Percentiles rank a stretch among this genome's conserved stretches.
phyloP scores from a whole-genome alignment of 2,888 invertebrate genomes.

The Morpho deidamia region DNA sequence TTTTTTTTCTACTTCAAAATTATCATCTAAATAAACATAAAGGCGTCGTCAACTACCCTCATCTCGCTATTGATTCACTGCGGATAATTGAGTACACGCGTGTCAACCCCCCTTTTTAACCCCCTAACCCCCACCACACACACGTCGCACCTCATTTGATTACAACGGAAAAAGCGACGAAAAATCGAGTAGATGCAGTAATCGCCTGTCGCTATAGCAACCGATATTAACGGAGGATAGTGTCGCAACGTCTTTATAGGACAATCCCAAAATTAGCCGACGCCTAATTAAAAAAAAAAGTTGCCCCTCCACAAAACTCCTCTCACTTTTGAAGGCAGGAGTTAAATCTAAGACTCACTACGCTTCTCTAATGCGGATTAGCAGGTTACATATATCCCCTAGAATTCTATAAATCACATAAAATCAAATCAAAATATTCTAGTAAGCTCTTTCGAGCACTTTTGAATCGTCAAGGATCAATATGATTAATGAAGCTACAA shows the following conservation, averaged over 20 bases:
- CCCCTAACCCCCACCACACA: constrained; percentile 41
- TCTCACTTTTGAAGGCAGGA: too few species aligned
- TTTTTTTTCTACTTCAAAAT: constrained; percentile 15
- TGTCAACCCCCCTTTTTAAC: constrained; percentile 43
- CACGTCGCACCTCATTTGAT: constrained; percentile 75
- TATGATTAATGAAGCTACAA: too few species aligned
- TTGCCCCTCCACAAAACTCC: too few species aligned
- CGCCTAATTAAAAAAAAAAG: background rate
- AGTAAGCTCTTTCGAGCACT: too few species aligned
- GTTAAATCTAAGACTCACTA: too few species aligned
- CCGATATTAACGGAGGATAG: constrained; percentile 69
- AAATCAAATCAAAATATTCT: too few species aligned
- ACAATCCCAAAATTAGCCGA: constrained; percentile 7
- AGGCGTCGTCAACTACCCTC: constrained; percentile 62
- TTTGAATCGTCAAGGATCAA: too few species aligned
- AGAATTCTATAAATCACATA: too few species aligned
- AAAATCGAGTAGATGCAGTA: constrained; percentile 77
- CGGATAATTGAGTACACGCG: constrained; percentile 78
- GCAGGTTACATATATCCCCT: too few species aligned
- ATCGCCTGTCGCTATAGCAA: constrained; percentile 70
- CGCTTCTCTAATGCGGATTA: too few species aligned
- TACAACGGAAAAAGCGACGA: constrained; percentile 78
- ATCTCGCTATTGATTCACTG: constrained; percentile 78
- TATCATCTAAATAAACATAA: constrained; percentile 28
- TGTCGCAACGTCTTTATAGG: constrained; percentile 22